Percentiles rank a stretch among this genome's conserved stretches.
Evolutionary conservation across 2,888 invertebrate species (phyloP).

Genomic region (Junonia oenone): DNA sequence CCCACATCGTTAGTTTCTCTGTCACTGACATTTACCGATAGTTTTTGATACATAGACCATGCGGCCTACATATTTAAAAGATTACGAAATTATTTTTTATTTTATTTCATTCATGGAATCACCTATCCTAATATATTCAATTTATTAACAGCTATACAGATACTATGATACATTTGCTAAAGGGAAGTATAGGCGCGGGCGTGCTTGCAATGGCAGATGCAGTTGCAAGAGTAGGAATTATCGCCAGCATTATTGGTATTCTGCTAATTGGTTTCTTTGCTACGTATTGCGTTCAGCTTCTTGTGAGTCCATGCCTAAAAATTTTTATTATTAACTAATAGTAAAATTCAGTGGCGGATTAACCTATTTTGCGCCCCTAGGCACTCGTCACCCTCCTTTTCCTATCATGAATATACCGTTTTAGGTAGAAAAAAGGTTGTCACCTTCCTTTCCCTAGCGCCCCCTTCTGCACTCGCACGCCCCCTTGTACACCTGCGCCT

Average conservation of each 20-base stretch:
- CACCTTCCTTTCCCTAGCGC: too few species aligned
- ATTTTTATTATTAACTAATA: background rate
- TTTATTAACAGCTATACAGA: constrained; percentile 85
- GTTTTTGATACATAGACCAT: background rate
- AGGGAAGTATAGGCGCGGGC: constrained; percentile 96
- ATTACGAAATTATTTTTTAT: too few species aligned
- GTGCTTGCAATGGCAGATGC: constrained; percentile 92
- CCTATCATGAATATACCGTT: too few species aligned
- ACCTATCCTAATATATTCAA: background rate
- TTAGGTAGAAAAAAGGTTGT: too few species aligned
- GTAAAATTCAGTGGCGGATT: too few species aligned
- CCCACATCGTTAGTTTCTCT: constrained; percentile 84
- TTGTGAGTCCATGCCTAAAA: constrained; percentile 71
- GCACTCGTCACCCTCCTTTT: too few species aligned
- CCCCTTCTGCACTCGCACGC: too few species aligned
- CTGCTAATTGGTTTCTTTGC: constrained; percentile 82
- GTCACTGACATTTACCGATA: background rate
- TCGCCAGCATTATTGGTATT: constrained; percentile 81
- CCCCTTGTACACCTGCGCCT: too few species aligned
- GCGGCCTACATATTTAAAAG: too few species aligned
- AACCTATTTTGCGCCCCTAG: too few species aligned
- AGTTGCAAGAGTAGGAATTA: constrained; percentile 73
- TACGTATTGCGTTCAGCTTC: constrained; percentile 86
- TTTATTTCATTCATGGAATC: background rate
- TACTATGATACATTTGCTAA: constrained; percentile 92